Evolutionary conservation across 64 coral and sea anemone genomes (phyloP), one percentile per base, ranked within the genome.

Genomic region (Montipora foliosa): DNA sequence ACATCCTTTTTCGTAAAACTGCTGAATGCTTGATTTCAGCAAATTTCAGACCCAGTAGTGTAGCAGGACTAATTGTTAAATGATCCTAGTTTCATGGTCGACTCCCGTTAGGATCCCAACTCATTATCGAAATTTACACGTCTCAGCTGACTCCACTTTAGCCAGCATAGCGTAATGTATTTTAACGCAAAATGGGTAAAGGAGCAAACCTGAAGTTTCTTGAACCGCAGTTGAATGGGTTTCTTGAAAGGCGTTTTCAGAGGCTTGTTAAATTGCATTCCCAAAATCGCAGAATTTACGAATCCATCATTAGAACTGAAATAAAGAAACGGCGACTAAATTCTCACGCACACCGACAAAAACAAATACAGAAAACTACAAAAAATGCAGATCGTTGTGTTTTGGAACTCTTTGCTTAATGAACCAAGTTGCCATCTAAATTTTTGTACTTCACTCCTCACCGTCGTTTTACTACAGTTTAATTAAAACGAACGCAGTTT

Each of bases 241-340:
- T 55, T 87, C 53, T 78, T 62, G 21, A 93, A 68, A 6, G 74
- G 92, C 8, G 62, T 37, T 0, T 3, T 2, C 15, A 79, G 22
- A 7, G 45, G n/a, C 29, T 78, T 81, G 58, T 93, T 87, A 88
- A 93, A 93, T 14, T 87, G 61, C 12, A 93, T 17, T 25, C 75
- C 75, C 48, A 93, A 14, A 5, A 93, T 80, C 14, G 24, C 44
- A 3, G 92, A 93, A 61, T 93, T 93, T 47, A 93, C 77, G 8
- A 88, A 25, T 0, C 44, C 8, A 50, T 10, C 45, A 4, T 71
- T 14, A 47, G 66, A 72, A 19, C 82, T 86, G 66, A 72, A 71
- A 85, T 4, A 19, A 6, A 16, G 19, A 76, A 10, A 46, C 8
- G 37, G 4, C 1, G 17, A 13, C 16, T 68, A 14, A 5, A 68